A percentile compares a stretch with the other conserved stretches of the same genome.
These are phyloP conservation scores for Heliothis peltigera DNA, from an alignment of 2,888 invertebrate genomes.

Conservation along the genomic window DNA sequence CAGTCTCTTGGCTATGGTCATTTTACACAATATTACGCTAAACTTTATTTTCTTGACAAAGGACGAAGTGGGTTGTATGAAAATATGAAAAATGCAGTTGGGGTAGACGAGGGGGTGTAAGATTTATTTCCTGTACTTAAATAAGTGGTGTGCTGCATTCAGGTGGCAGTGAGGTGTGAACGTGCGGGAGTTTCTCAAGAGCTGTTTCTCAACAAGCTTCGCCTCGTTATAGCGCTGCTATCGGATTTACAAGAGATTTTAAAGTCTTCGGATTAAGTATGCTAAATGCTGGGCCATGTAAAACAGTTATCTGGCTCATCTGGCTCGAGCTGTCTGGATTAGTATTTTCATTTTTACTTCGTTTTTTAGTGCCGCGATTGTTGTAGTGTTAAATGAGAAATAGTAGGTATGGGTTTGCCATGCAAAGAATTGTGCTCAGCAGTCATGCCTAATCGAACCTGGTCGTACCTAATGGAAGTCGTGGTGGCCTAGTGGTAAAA, in stretches of 20 bases:
- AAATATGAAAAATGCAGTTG: slow-evolving; percentile 64
- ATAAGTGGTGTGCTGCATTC: slow-evolving; percentile 58
- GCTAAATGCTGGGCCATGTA: slow-evolving; percentile 25
- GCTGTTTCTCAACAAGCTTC: slow-evolving; percentile 52
- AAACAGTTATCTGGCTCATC: slow-evolving; percentile 4
- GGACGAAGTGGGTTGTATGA: slow-evolving; percentile 46
- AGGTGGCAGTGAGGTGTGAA: slow-evolving; percentile 56
- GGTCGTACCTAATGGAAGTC: no score
- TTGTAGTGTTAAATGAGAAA: no score
- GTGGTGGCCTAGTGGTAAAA: no score
- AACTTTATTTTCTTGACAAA: slow-evolving; percentile 54
- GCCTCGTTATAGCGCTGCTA: slow-evolving; percentile 55
- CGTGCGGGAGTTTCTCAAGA: slow-evolving; percentile 50
- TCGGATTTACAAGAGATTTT: slow-evolving; percentile 51
- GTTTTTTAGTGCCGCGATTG: background rate
- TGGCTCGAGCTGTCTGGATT: background rate
- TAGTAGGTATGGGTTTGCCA: no score
- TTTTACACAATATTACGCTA: slow-evolving; percentile 33
- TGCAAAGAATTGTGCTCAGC: no score
- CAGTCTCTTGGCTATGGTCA: slow-evolving; percentile 2
- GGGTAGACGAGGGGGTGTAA: slow-evolving; percentile 34
- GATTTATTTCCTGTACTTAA: slow-evolving; percentile 64
- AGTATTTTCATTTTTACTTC: background rate
- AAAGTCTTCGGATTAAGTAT: slow-evolving; percentile 31
- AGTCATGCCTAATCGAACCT: no score